Evolutionary conservation across 2,888 invertebrate genomes (phyloP), one percentile per base, ranked within the genome.

Genomic region (Drosophila greeni): DNA sequence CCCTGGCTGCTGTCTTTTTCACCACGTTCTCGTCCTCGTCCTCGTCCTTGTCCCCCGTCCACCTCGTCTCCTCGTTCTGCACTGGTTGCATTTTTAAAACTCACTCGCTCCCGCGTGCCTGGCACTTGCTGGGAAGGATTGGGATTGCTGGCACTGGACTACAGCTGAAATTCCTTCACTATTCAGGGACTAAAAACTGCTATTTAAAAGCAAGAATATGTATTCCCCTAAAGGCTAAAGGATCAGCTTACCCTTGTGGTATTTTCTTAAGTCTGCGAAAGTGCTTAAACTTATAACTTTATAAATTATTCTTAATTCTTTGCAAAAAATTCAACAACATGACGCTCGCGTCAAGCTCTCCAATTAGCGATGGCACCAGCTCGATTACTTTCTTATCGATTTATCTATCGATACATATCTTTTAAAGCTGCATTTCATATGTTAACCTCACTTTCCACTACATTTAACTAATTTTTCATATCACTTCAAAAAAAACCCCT

Each of bases 41-140:
- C n/a, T 18, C 23, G 20, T n/a, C 11, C 16, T 12, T n/a, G n/a
- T n/a, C n/a, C n/a, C n/a, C n/a, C 33, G 24, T 34, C 48, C 55
- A 18, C 18, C 45, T 18, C 45, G 18, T 29, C 45, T 18, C 45
- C 16, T 51, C 53, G 47, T 66, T 53, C 59, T 67, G 66, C 66
- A 66, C 58, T 53, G 66, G 48, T 67, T 67, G 66, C 66, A 66
- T 66, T 67, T 67, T 67, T 67, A 67, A 59, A 66, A 48, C 52
- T 52, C 64, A 55, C 37, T 36, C 55, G 45, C 18, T 45, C 14
- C 24, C 16, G 18, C 36, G 29, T 45, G 24, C 20, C 8, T 12
- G 51, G 16, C 12, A 18, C 33, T 14, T 20, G 24, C 23, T 36
- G 62, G 45, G 14, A 0, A 23, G 8, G 11, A 11, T 7, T 8